Evolutionary conservation across 2,113 vertebrate species (phyloP).

Genomic region (Struthidea cinerea): DNA sequence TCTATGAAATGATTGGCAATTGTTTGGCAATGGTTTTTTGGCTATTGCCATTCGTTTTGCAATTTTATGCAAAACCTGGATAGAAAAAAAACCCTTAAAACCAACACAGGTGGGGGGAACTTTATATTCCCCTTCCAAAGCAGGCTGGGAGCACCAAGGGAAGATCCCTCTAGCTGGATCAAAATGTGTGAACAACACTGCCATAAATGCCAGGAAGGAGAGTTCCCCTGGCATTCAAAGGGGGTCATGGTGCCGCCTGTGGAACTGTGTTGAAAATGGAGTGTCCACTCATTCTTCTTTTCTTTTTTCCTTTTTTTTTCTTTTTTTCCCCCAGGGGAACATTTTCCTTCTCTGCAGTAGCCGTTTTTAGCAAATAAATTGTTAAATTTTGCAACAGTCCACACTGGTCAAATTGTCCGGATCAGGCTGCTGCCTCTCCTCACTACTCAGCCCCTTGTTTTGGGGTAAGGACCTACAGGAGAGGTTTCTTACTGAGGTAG

Average conservation of each 20-base stretch:
- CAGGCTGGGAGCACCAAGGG: neutral
- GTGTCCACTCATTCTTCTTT: neutral
- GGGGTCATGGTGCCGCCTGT: neutral
- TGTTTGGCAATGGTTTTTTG: neutral
- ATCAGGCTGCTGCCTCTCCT: neutral
- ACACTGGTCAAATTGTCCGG: rapidly evolving
- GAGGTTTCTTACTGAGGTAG: slow-evolving; percentile 12
- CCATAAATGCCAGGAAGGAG: neutral
- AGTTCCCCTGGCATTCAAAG: neutral
- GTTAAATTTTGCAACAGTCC: neutral
- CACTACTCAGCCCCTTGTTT: no score
- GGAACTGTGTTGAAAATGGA: neutral
- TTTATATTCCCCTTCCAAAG: neutral
- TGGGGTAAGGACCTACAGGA: neutral
- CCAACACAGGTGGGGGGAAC: neutral
- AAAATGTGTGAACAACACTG: rapidly evolving
- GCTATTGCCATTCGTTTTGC: neutral
- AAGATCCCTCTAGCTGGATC: neutral
- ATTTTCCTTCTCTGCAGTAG: neutral
- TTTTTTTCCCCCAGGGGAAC: neutral
- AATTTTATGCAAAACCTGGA: neutral
- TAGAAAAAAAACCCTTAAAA: neutral
- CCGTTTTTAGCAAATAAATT: neutral
- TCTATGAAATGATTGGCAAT: neutral
- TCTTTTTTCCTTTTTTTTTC: no score